Evolutionary conservation across 2,888 invertebrate species (phyloP), one percentile per base, ranked within the genome.

Genomic region (Pyrochroa serraticornis): DNA sequence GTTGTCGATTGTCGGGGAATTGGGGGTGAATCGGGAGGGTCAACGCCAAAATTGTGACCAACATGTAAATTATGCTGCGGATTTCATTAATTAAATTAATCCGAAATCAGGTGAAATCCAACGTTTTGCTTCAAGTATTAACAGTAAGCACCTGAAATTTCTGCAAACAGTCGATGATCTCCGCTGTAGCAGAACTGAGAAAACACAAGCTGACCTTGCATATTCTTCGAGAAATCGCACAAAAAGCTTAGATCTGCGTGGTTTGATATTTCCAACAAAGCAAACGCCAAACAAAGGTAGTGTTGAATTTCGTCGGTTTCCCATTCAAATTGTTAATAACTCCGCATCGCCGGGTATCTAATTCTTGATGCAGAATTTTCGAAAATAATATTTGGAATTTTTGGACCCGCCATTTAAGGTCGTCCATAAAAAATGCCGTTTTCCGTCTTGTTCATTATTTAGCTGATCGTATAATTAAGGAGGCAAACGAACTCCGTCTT

Each of bases 81-180:
- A 41, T 12, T 41, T 10, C n/a, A 41, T 12, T n/a, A 41, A n/a
- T n/a, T n/a, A n/a, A n/a, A n/a, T n/a, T n/a, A n/a, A n/a, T n/a
- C n/a, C n/a, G n/a, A n/a, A n/a, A n/a, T n/a, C n/a, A n/a, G n/a
- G n/a, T n/a, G n/a, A n/a, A n/a, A n/a, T n/a, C n/a, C n/a, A n/a
- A n/a, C 5, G 22, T 22, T 41, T 41, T 14, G 7, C 10, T 41
- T 13, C 3, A 41, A 6, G 12, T 41, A n/a, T n/a, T 7, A 22
- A 22, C 22, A 22, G 5, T 22, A 22, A 22, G 22, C 22, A 45
- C 52, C 48, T 60, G 48, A 52, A 60, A 49, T 55, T 55, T 55
- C 48, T 59, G 33, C 54, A 57, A 5, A 22, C 22, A 22, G 22
- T 22, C 22, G 22, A 22, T 22, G 22, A 22, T 22, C 22, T 22